Percentiles rank a stretch among this genome's conserved stretches.
These are phyloP conservation scores for Hestina assimilis DNA, from an alignment of 1,140 invertebrate genomes.

Conservation along the genomic window DNA sequence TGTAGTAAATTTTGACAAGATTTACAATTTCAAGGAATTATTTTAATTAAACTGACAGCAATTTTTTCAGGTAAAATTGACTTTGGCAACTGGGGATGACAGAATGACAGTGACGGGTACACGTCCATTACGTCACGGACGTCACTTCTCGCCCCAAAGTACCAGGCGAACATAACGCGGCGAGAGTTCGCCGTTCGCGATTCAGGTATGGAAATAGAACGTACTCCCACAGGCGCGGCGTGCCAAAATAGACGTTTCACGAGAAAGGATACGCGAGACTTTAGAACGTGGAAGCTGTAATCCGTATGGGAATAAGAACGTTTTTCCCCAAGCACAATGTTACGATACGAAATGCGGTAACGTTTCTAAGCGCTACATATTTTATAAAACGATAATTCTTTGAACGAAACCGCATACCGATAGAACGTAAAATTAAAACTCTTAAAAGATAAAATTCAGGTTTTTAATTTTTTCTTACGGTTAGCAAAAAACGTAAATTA, in stretches of 20 bases:
- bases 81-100: constrained; percentile 27
- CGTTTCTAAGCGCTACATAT: neutral
- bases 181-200: constrained; percentile 24
- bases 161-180: constrained; percentile 56
- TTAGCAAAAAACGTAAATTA: too few species aligned
- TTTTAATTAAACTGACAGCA: too few species aligned
- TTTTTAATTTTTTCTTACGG: too few species aligned
- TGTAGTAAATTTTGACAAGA: too few species aligned
- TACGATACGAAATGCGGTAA: too few species aligned
- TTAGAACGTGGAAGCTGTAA: constrained; percentile 20
- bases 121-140: constrained; percentile 65
- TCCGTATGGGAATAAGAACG: neutral
- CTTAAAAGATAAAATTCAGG: too few species aligned
- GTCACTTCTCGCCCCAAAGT: constrained; percentile 55
- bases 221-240: constrained; percentile 37
- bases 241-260: constrained; percentile 50
- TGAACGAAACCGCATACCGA: too few species aligned
- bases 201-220: constrained; percentile 52
- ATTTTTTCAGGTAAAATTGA: too few species aligned
- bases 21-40: too few species aligned
- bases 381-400: neutral
- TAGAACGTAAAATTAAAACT: too few species aligned
- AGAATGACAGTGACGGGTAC: constrained; percentile 50
- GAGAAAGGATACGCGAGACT: constrained; percentile 23
- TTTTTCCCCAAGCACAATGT: neutral